Percentiles rank a stretch among this genome's conserved stretches.
Evolutionary conservation across 2,888 invertebrate genomes (phyloP).

Genomic region (Caenorhabditis sp.): DNA sequence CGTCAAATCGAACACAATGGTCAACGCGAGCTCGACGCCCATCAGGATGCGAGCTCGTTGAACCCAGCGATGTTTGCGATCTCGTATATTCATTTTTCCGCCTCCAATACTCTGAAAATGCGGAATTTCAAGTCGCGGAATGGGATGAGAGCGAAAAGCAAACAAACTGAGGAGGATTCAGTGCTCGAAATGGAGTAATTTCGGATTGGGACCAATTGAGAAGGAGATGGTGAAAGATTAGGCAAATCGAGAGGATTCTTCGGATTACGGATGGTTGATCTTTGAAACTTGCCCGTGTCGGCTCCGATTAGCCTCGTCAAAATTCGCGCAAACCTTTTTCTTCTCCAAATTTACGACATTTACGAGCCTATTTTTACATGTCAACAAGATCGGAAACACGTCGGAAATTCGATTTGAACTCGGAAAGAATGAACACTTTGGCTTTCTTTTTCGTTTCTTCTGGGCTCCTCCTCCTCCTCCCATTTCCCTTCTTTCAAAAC

Average conservation of each 20-base stretch:
- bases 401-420: slow-evolving; percentile 3
- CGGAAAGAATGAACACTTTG: slow-evolving; percentile 9
- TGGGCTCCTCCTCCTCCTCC: background rate
- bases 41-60: slow-evolving; percentile 22
- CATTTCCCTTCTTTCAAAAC: background rate
- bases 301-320: too few species aligned
- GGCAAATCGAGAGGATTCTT: background rate
- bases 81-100: slow-evolving; percentile 25
- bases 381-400: background rate
- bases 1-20: slow-evolving; percentile 35
- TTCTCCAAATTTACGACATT: background rate
- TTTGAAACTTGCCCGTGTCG: background rate
- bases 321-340: too few species aligned
- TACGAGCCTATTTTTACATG: background rate
- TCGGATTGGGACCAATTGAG: too few species aligned
- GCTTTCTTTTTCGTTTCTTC: background rate
- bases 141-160: background rate
- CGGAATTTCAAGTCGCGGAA: background rate
- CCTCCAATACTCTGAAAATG: background rate
- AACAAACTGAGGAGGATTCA: background rate
- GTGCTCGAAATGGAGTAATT: too few species aligned
- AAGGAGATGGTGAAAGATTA: too few species aligned
- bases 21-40: slow-evolving; percentile 27
- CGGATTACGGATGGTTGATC: background rate
- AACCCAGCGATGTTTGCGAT: slow-evolving; percentile 40